Percentiles rank a stretch among this genome's conserved stretches.
Evolutionary conservation across 2,113 vertebrate genomes (phyloP).

Genomic region (Hippoglossus stenolepis): DNA sequence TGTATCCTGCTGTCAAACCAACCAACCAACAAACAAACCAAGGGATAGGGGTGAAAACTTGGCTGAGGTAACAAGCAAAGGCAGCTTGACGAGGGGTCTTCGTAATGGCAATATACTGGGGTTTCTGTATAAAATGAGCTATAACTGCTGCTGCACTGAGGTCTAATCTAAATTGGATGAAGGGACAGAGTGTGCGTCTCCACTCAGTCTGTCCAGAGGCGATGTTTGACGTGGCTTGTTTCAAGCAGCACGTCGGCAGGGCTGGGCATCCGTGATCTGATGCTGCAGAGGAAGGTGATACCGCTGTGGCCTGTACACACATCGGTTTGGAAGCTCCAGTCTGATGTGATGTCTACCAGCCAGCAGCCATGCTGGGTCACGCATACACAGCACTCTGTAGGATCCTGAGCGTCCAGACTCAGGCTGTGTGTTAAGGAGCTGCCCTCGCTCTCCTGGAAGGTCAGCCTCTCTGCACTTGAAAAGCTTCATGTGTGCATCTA

Average conservation of each 20-base stretch:
- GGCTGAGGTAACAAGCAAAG: background rate
- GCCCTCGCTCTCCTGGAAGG: constrained; percentile 75
- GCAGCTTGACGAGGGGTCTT: background rate
- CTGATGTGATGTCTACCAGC: constrained; percentile 66
- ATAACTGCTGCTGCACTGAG: background rate
- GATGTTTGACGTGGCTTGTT: constrained; percentile 54
- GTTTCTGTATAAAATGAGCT: background rate
- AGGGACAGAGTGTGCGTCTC: constrained; percentile 15
- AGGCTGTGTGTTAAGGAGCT: constrained; percentile 76
- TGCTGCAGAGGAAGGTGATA: constrained; percentile 53
- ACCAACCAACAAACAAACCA: too few species aligned
- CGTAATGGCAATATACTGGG: background rate
- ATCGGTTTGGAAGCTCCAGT: constrained; percentile 54
- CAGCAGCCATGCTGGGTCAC: constrained; percentile 67
- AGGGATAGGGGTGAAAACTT: too few species aligned
- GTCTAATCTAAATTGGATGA: constrained; percentile 35
- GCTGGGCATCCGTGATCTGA: constrained; percentile 47
- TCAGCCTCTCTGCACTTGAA: constrained; percentile 80
- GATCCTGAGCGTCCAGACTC: constrained; percentile 70
- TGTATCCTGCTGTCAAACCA: background rate
- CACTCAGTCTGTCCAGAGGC: constrained; percentile 40
- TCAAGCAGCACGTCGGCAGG: constrained; percentile 43
- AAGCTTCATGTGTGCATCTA: constrained; percentile 70
- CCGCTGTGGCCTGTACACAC: constrained; percentile 62
- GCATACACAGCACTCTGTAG: constrained; percentile 72